Conservation (phyloP, 2,888 invertebrate genomes). For the Hololepta plana region DNA sequence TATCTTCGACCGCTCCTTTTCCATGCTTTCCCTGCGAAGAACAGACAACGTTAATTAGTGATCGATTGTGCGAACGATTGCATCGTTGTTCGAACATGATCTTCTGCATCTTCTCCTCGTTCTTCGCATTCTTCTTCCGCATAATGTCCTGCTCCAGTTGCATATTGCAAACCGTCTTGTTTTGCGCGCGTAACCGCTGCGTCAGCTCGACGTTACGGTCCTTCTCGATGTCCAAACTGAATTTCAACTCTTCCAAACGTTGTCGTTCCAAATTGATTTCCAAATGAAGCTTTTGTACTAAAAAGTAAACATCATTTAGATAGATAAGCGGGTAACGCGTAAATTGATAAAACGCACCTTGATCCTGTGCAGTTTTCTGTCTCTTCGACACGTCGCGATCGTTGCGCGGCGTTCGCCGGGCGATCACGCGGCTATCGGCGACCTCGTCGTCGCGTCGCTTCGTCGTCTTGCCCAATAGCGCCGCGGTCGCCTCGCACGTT, state of each 20-base stretch:
- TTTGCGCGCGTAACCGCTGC: slow-evolving; percentile 11
- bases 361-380: slow-evolving; percentile 30
- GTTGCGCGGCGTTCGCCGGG: slow-evolving; percentile 31
- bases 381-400: slow-evolving; percentile 29
- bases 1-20: slow-evolving; percentile 12
- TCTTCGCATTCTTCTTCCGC: slow-evolving; percentile 11
- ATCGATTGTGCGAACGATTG: too few relatives aligned
- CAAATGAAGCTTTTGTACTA: slow-evolving; percentile 13
- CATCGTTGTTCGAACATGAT: too few relatives aligned
- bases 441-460: slow-evolving; percentile 19
- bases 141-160: slow-evolving; percentile 14
- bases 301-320: slow-evolving; percentile 4
- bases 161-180: slow-evolving; percentile 13
- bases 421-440: too few relatives aligned
- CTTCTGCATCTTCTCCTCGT: slow-evolving; percentile 13
- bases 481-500: slow-evolving; percentile 32
- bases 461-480: too few relatives aligned
- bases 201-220: slow-evolving; percentile 13
- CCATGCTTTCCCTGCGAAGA: slow-evolving; percentile 10
- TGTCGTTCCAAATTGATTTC: slow-evolving; percentile 13
- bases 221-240: slow-evolving; percentile 12
- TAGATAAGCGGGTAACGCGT: slow-evolving; percentile 1
- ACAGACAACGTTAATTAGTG: slow-evolving; percentile 5
- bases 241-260: slow-evolving; percentile 13
- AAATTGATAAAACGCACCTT: slow-evolving; percentile 23